Evolutionary conservation across 2,797 vertebrate genomes (phyloP).

Genomic region (Platyrinchus mystaceus): DNA sequence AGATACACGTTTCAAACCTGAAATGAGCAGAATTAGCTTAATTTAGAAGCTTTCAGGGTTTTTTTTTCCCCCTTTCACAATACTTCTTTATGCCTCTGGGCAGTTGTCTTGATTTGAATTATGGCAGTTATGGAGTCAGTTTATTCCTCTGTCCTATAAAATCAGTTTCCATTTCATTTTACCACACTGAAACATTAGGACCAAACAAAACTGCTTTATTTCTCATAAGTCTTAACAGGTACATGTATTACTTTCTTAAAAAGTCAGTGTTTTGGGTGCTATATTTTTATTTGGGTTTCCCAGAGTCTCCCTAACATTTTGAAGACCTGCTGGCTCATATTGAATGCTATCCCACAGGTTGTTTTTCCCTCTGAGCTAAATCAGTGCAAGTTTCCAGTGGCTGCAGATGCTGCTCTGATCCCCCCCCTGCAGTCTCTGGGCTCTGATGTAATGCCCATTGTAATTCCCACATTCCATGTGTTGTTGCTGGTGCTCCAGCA

Average conservation of each 20-base stretch:
- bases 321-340: not conserved
- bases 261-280: not conserved
- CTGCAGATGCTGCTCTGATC: not conserved
- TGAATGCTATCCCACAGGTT: not conserved
- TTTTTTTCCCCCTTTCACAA: no score
- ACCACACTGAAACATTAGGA: not conserved
- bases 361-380: not conserved
- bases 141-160: not conserved
- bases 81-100: not conserved
- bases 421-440: not conserved
- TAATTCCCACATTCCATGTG: not conserved
- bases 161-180: not conserved
- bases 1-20: not conserved
- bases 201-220: not conserved
- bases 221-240: not conserved
- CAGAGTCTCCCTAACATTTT: not conserved
- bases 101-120: not conserved
- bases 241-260: rapidly evolving
- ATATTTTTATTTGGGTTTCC: not conserved
- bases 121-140: not conserved
- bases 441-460: constrained; percentile 27
- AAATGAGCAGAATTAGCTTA: not conserved
- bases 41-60: not conserved
- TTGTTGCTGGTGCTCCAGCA: not conserved
- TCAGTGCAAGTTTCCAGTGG: not conserved